Conservation (phyloP, 2,113 vertebrate genomes). For the Phyllostomus discolor region DNA sequence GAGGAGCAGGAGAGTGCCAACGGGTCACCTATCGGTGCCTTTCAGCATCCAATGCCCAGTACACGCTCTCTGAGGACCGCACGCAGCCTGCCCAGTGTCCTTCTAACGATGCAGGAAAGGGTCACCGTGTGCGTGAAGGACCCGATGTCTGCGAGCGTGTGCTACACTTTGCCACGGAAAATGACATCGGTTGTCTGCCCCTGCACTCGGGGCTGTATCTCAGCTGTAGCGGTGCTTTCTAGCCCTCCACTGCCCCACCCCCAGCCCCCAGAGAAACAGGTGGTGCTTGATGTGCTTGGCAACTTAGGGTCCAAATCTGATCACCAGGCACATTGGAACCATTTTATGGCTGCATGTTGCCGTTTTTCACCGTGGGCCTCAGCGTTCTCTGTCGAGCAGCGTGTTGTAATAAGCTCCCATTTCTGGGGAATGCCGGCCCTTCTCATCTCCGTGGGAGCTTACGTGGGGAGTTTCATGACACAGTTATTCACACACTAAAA, state of each 20-base stretch:
- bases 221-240: background rate
- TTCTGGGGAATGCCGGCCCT: background rate
- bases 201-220: background rate
- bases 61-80: background rate
- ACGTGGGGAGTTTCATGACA: background rate
- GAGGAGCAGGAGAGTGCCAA: background rate
- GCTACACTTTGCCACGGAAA: background rate
- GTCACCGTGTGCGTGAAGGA: background rate
- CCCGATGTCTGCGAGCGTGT: background rate
- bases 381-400: background rate
- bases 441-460: background rate
- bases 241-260: background rate
- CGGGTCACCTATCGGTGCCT: background rate
- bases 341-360: background rate
- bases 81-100: background rate
- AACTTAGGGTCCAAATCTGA: background rate
- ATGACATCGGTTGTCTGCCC: background rate
- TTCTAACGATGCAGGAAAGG: background rate
- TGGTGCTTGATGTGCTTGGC: background rate
- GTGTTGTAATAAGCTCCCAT: background rate
- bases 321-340: background rate
- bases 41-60: background rate
- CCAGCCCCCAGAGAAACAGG: background rate
- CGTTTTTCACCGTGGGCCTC: background rate
- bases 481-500: constrained; percentile 44